phyloP scores from a whole-genome alignment of 2,888 invertebrate species.

The Mechanitis mazaeus region DNA sequence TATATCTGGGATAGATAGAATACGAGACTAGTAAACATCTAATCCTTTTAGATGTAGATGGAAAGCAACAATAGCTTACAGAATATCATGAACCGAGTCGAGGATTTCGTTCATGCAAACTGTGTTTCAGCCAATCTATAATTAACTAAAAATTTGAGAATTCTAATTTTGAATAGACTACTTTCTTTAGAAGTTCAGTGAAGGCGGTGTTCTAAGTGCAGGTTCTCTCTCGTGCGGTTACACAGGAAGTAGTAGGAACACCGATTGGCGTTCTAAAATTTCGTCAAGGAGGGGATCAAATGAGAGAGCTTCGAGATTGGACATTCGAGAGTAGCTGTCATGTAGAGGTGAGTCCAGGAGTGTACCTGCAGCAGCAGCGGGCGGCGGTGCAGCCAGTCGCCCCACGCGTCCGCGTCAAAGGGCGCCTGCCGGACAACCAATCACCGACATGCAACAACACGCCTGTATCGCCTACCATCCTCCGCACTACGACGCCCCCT shows the following conservation, averaged over 20 bases:
- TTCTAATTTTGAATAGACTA: not conserved
- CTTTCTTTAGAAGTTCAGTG: not conserved
- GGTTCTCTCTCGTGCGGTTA: not conserved
- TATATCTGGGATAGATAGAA: not conserved
- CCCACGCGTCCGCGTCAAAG: constrained; percentile 67
- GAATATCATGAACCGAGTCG: not conserved
- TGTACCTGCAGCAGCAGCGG: constrained; percentile 89
- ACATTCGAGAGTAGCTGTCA: constrained; percentile 9
- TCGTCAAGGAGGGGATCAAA: not conserved
- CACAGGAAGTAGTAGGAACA: not conserved
- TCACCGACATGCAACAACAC: constrained; percentile 73
- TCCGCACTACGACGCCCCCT: constrained; percentile 18
- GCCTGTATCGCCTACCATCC: constrained; percentile 46
- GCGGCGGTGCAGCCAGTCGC: constrained; percentile 80
- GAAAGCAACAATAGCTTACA: not conserved
- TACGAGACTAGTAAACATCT: too few relatives aligned
- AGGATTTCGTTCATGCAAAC: constrained; percentile 3
- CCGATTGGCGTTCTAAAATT: not conserved
- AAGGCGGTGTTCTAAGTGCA: constrained; percentile 1
- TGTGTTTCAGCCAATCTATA: not conserved
- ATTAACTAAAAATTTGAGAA: not conserved
- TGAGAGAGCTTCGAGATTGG: not conserved
- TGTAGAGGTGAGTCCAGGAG: constrained; percentile 18
- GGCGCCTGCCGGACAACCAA: constrained; percentile 68
- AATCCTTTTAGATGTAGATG: not conserved